Evolutionary conservation across 2,113 vertebrate species (phyloP), one percentile per base, ranked within the genome.

Genomic region (Dromas ardeola): DNA sequence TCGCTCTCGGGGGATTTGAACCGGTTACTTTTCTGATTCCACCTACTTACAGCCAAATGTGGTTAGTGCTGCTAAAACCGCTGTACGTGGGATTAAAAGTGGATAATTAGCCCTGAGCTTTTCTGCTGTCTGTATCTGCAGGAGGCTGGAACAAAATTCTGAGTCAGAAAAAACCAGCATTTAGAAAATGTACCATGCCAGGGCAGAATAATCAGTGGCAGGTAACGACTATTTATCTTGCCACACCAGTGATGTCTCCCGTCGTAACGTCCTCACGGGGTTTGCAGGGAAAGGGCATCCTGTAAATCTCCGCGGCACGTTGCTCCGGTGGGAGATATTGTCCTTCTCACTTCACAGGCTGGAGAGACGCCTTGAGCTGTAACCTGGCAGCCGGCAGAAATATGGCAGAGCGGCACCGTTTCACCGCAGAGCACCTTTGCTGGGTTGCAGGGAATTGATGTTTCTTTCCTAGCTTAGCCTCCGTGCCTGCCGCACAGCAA

Each of bases 81-180:
- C 70, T 36, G 81, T 80, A 50, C 4, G 86, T 95, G 96, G 92
- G 92, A 92, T 74, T 78, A 53, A 32, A 50, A 79, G 85, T 5
- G 63, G 90, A 58, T 92, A 92, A 97, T 90, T 69, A 95, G 95
- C 93, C 89, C 29, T 2, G 17, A 86, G 94, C 62, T 92, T 59
- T 92, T 66, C 88, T 78, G 80, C 58, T 67, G 52, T 10, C 66
- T 93, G 32, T 90, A 97, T 90, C 96, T 96, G 93, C 88, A 63
- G 85, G 92, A 92, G 92, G 88, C 80, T 93, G 69, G 63, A 55
- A 90, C 34, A 63, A 76, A 87, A 76, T 15, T 93, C 69, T 94
- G 87, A 96, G 90, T 97, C 92, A 95, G 93, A 88, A 32, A 86
- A 84, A 94, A 87, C 27, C 65, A 86, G 59, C 80, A 30, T 61